Evolutionary conservation across 2,797 vertebrate species (phyloP), one percentile per base, ranked within the genome.

Genomic region (Saxicola maurus): DNA sequence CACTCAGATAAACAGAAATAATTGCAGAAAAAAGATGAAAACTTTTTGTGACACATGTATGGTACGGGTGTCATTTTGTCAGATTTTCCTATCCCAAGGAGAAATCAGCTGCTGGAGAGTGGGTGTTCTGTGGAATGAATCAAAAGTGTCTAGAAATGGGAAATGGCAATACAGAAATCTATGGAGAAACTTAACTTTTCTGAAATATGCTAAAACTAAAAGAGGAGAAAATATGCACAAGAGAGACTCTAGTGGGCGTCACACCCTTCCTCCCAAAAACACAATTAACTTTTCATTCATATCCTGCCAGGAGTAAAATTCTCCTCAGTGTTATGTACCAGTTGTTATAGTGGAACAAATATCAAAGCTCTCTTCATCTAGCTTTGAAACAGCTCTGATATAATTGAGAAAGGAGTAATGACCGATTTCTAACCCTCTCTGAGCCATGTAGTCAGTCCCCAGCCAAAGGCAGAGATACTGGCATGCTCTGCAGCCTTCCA

Each of bases 241-340:
- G 55, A 62, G 66, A 92, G 81, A 87, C 90, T 73, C 57, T 60
- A 89, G 85, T 66, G 62, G 86, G 93, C 3, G 38, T 89, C 67
- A 71, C 55, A 51, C 25, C 23, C 65, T 80, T 90, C 61, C 71
- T 82, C 89, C 73, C 66, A 85, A 89, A 86, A 82, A 35, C 68
- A 88, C 87, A 82, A 89, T 66, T 81, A 82, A 69, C 52, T 67
- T 71, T 94, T 82, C 93, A 94, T 94, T 94, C 90, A 86, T 59
- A 61, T 33, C 52, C 65, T 62, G 27, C 65, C 64, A 89, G 59
- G 6, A 92, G 37, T 45, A 91, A 79, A 91, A 61, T 55, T 86
- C 43, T 60, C 73, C 43, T 87, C 64, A 27, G 17, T 21, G 38
- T 43, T 56, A 52, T 0, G 0, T 49, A 82, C 43, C 67, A 79